Conservation (phyloP, 37 sponge, comb jelly and placozoan species). For the Halichondria panicea region DNA sequence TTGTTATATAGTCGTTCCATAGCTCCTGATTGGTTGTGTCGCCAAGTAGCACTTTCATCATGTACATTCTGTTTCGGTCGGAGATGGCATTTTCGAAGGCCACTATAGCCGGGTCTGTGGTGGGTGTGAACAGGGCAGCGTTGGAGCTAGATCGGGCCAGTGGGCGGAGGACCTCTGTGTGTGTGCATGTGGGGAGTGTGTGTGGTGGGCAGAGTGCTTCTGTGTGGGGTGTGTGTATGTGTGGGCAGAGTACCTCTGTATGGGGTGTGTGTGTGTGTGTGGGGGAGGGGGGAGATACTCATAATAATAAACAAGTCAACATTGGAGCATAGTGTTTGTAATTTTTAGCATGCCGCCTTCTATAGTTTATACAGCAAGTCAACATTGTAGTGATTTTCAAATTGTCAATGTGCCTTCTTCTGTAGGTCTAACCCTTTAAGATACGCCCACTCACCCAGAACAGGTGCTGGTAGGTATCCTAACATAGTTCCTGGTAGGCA, state of each 20-base stretch:
- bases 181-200: neutral
- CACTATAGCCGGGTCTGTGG: conserved; percentile 54
- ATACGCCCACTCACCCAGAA: conserved; percentile 30
- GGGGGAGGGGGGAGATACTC: too few species aligned
- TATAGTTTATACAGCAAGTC: too few species aligned
- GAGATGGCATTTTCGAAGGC: conserved; percentile 58
- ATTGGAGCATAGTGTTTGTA: too few species aligned
- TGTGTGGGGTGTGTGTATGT: neutral
- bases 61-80: conserved; percentile 58
- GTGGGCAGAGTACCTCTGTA: too few species aligned
- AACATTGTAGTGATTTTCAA: too few species aligned
- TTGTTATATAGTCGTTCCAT: conserved; percentile 32
- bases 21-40: conserved; percentile 28
- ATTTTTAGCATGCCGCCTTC: too few species aligned
- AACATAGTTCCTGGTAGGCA: conserved; percentile 3
- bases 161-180: conserved; percentile 63
- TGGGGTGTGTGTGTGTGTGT: too few species aligned
- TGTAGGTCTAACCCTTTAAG: too few species aligned
- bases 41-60: conserved; percentile 54
- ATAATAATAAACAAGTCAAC: too few species aligned
- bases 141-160: conserved; percentile 57
- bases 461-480: conserved; percentile 28
- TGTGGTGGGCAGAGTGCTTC: neutral
- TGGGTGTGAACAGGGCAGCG: conserved; percentile 53
- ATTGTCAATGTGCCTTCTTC: too few species aligned